Conservation (phyloP, 1,140 invertebrate species). For the Cyphomyrmex costatus region DNA sequence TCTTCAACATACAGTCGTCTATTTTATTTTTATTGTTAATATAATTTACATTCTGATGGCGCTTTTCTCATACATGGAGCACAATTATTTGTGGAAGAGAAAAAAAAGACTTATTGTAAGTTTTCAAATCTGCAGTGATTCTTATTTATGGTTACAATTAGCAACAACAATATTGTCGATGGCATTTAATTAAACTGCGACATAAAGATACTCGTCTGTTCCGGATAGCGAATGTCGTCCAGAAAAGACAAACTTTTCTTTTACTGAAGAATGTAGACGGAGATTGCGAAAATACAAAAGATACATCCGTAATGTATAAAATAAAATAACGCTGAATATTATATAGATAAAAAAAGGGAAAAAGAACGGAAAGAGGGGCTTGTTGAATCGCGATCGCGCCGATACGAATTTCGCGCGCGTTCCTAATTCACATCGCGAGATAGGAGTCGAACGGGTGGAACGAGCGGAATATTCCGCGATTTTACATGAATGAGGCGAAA, state of each 20-base stretch:
- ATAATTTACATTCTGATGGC: too few species aligned
- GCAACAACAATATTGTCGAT: too few species aligned
- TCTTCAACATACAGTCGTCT: too few species aligned
- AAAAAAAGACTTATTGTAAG: too few species aligned
- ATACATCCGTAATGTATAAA: not conserved
- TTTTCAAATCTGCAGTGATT: too few species aligned
- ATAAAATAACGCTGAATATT: not conserved
- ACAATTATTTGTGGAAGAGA: too few species aligned
- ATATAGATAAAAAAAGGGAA: not conserved
- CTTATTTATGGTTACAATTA: too few species aligned
- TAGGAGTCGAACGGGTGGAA: conserved; percentile 20
- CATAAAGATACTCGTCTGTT: not conserved
- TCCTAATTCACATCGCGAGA: conserved; percentile 39
- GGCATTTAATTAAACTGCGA: too few species aligned
- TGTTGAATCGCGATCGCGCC: not conserved
- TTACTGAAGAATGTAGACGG: not conserved
- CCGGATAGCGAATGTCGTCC: too few species aligned
- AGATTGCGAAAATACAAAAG: not conserved
- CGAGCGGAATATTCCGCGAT: conserved; percentile 25
- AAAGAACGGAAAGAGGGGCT: not conserved
- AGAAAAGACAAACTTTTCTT: too few species aligned
- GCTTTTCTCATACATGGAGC: too few species aligned
- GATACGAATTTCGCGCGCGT: conserved; percentile 61
- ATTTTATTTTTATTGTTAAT: too few species aligned
- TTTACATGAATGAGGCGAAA: not conserved